Conservation (phyloP, 1,140 invertebrate species). For the Latrodectus geometricus region DNA sequence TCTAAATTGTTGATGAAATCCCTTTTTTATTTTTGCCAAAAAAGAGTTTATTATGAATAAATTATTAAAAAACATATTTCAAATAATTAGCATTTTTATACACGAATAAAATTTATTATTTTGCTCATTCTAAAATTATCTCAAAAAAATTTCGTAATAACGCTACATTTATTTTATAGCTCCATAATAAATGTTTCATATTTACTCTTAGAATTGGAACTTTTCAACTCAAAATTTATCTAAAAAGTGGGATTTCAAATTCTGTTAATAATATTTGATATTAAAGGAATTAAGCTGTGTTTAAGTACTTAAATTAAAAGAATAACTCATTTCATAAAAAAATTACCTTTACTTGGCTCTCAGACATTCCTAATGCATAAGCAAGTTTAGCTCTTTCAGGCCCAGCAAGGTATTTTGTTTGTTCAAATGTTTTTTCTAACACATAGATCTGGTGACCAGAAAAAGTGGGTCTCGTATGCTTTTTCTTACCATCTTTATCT, state of each 20-base stretch:
- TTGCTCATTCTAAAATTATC: no score
- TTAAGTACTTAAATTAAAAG: no score
- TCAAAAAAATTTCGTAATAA: no score
- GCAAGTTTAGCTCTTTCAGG: constrained; percentile 96
- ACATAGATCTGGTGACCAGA: constrained; percentile 99
- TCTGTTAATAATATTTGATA: no score
- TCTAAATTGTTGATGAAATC: no score
- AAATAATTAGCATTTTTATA: no score
- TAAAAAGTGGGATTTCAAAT: not conserved
- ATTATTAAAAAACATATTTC: no score
- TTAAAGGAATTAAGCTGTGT: no score
- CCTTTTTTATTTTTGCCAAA: no score
- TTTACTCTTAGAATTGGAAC: not conserved
- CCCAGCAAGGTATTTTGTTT: constrained; percentile 99
- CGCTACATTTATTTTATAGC: no score
- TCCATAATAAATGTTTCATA: not conserved
- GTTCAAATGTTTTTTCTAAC: constrained; percentile 99
- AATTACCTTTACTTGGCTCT: constrained; percentile 99
- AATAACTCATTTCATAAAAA: not conserved
- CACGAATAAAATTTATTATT: no score
- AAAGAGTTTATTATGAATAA: no score
- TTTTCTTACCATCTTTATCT: constrained; percentile 75
- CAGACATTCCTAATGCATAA: constrained; percentile 98
- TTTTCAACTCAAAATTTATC: not conserved
- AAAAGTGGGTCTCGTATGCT: constrained; percentile 91